Evolutionary conservation across 2,888 invertebrate genomes (phyloP), one percentile per base, ranked within the genome.

Genomic region (Auanema sp.): DNA sequence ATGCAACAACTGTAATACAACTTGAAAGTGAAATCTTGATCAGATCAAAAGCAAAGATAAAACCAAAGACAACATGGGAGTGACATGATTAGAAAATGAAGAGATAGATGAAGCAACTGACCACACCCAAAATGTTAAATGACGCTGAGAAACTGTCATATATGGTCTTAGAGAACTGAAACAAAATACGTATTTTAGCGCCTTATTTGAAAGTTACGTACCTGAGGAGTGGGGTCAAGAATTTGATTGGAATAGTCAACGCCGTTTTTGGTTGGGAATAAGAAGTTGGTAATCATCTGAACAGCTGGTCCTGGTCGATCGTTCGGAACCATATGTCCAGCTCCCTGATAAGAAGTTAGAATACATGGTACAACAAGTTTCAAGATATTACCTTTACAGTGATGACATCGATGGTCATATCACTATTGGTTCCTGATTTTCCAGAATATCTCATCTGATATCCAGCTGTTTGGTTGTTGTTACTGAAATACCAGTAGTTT

Each of bases 401-500:
- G 24, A 64, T 16, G 2, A 64, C 64, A 54, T 64, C 64, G 16
- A 64, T 60, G 1, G 33, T 55, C 25, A 64, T 41, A 1, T 23
- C 18, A 14, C 33, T 23, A 1, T n/a, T 16, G 21, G 41, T n/a
- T 10, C 40, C 55, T 0, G 16, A 16, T 21, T 18, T 47, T 25
- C 49, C 49, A 10, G 53, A n/a, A 44, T 58, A 64, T 10, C 52
- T 53, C 51, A 54, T 59, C 10, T 65, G 58, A 60, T 64, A 79
- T 18, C 79, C 79, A 47, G 78, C 78, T 14, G 72, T 49, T 60
- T 78, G 78, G 33, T 70, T 25, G 54, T 65, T 69, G 54, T 69
- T 59, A 43, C 70, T 66, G 47, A 5, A 47, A 10, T 47, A 47
- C 47, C 21, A 33, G 33, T 33, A 33, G 8, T 33, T 8, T 47